These are phyloP conservation scores for Habrosyne pyritoides DNA, from an alignment of 2,888 invertebrate species.

Conservation along the genomic window DNA sequence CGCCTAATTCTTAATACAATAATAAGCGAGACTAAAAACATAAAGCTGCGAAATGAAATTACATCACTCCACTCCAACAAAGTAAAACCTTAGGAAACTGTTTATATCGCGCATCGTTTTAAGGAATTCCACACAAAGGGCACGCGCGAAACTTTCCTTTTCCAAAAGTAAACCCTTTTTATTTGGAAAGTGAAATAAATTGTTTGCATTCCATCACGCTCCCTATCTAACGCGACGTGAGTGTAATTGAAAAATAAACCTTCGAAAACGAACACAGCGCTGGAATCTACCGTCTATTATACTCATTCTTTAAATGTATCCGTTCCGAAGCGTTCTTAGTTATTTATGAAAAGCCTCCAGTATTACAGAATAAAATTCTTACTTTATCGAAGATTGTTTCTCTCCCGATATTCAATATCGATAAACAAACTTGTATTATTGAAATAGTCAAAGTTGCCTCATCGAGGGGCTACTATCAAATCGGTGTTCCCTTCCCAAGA, in stretches of 20 bases:
- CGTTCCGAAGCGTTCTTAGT: not conserved
- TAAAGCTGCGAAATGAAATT: slow-evolving; percentile 38
- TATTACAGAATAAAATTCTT: not conserved
- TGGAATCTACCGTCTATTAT: slow-evolving; percentile 9
- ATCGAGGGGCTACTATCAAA: slow-evolving; percentile 25
- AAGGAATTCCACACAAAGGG: slow-evolving; percentile 46
- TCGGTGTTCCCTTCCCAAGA: slow-evolving; percentile 28
- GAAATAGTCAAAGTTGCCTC: slow-evolving; percentile 15
- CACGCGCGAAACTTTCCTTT: slow-evolving; percentile 36
- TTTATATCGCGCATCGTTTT: slow-evolving; percentile 30
- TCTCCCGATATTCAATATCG: slow-evolving; percentile 1
- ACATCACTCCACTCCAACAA: slow-evolving; percentile 26
- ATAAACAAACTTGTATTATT: slow-evolving; percentile 11
- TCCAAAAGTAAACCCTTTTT: slow-evolving; percentile 48
- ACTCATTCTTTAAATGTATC: slow-evolving; percentile 5
- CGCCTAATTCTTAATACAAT: slow-evolving; percentile 6
- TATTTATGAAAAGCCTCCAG: not conserved
- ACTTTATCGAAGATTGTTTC: slow-evolving; percentile 1
- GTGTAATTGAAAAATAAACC: slow-evolving; percentile 55
- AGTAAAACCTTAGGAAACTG: slow-evolving; percentile 25
- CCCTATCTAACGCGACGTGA: slow-evolving; percentile 30
- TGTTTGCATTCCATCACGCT: slow-evolving; percentile 52
- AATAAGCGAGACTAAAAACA: slow-evolving; percentile 11
- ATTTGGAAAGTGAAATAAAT: slow-evolving; percentile 58
- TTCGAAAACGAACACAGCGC: slow-evolving; percentile 17